Percentiles rank a stretch among this genome's conserved stretches.
Conservation (phyloP, 2,113 vertebrate genomes). For the Strigops habroptila region DNA sequence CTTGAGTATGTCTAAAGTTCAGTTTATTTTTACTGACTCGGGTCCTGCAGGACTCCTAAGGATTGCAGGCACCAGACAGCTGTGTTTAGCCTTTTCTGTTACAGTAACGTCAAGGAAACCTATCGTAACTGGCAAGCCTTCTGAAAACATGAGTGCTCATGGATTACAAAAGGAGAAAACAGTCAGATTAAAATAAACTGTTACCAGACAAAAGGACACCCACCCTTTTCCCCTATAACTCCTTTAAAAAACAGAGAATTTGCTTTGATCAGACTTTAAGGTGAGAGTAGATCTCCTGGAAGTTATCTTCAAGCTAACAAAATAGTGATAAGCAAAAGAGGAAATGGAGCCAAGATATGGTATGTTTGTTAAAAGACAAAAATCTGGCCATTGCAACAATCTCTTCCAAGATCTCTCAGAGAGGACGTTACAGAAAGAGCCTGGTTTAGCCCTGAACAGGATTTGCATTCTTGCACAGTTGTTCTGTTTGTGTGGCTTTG, state of each 20-base stretch:
- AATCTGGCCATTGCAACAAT: constrained; percentile 13
- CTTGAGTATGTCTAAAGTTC: constrained; percentile 38
- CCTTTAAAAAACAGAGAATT: not conserved
- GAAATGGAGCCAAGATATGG: constrained; percentile 14
- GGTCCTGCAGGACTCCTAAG: constrained; percentile 53
- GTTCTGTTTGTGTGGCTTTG: not conserved
- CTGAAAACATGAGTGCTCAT: constrained; percentile 54
- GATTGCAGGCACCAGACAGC: constrained; percentile 63
- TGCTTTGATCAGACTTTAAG: constrained; percentile 61
- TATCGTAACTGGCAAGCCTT: constrained; percentile 68
- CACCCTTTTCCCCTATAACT: constrained; percentile 37
- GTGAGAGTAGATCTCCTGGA: constrained; percentile 50
- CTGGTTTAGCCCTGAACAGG: not conserved
- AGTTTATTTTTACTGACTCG: constrained; percentile 70
- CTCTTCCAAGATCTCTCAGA: not conserved
- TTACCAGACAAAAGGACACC: constrained; percentile 58
- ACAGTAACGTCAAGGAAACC: constrained; percentile 58
- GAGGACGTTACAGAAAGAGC: not conserved
- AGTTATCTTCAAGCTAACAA: constrained; percentile 59
- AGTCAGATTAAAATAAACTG: constrained; percentile 71
- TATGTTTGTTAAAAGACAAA: constrained; percentile 37
- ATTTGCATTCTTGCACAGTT: not conserved
- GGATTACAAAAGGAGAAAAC: constrained; percentile 70
- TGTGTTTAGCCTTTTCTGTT: constrained; percentile 70
- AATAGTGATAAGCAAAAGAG: constrained; percentile 52